Evolutionary conservation across 2,113 vertebrate species (phyloP).

Genomic region (Sisor rabdophorus): DNA sequence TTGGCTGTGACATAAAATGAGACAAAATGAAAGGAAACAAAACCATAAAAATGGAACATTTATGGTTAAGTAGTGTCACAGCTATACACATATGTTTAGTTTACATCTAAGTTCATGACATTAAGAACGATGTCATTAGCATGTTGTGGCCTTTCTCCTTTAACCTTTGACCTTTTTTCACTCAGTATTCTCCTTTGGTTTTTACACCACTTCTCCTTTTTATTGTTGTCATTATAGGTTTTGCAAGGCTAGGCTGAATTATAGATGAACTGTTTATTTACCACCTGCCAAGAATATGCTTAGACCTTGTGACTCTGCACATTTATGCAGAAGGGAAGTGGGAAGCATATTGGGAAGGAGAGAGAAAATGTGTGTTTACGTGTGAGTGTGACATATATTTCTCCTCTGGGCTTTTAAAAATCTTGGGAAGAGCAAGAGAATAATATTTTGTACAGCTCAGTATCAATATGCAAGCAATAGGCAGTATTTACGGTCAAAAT

Average conservation of each 20-base stretch:
- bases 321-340: slow-evolving; percentile 30
- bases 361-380: slow-evolving; percentile 5
- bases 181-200: slow-evolving; percentile 6
- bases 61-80: neutral
- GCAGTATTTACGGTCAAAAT: slow-evolving; percentile 9
- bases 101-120: neutral
- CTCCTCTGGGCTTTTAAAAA: neutral
- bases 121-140: neutral
- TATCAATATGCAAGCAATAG: slow-evolving; percentile 6
- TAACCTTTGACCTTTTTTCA: slow-evolving; percentile 1
- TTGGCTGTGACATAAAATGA: too few relatives aligned
- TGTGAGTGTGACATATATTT: slow-evolving; percentile 16
- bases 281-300: slow-evolving; percentile 36
- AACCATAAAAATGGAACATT: too few relatives aligned
- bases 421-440: slow-evolving; percentile 2
- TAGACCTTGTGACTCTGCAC: slow-evolving; percentile 35
- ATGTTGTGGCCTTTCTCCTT: neutral
- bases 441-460: slow-evolving; percentile 15
- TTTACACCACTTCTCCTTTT: slow-evolving; percentile 22
- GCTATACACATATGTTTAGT: neutral
- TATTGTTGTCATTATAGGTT: slow-evolving; percentile 44
- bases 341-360: neutral
- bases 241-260: slow-evolving; percentile 47
- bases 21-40: too few relatives aligned
- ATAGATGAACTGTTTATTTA: slow-evolving; percentile 53